phyloP scores from a whole-genome alignment of 2,888 invertebrate genomes.

The Andrena bicolor region DNA sequence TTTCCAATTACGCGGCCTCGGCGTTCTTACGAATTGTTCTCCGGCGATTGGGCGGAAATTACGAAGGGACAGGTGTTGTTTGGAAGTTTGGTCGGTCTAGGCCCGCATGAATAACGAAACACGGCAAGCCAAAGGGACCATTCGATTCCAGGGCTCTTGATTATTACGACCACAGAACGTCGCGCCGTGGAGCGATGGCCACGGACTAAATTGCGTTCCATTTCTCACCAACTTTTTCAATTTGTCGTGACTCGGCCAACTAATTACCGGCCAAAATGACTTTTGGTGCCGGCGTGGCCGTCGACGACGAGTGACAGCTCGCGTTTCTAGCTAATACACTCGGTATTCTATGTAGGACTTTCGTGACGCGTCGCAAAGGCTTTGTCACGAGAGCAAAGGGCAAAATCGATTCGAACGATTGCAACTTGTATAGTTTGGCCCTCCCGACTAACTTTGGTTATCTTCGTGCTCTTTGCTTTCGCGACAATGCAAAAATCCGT shows the following conservation, averaged over 20 bases:
- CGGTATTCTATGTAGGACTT: constrained; percentile 6
- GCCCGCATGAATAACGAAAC: constrained; percentile 33
- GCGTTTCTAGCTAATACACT: constrained; percentile 24
- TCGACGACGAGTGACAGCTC: constrained; percentile 31
- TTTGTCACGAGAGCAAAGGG: not conserved
- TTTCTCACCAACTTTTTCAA: constrained; percentile 83
- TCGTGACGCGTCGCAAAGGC: constrained; percentile 13
- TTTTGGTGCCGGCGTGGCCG: constrained; percentile 70
- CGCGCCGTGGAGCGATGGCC: constrained; percentile 57
- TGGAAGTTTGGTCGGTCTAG: constrained; percentile 52
- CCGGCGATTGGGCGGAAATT: constrained; percentile 38
- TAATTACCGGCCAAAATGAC: constrained; percentile 82
- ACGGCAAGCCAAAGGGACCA: constrained; percentile 59
- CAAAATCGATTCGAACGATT: constrained; percentile 19
- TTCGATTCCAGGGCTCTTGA: constrained; percentile 67
- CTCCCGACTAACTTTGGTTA: too few species aligned
- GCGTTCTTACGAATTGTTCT: constrained; percentile 33
- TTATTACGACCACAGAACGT: constrained; percentile 63
- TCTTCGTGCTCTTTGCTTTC: too few species aligned
- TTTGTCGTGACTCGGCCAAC: constrained; percentile 82
- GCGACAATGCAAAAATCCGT: too few species aligned
- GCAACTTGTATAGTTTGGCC: not conserved
- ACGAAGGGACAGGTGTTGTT: constrained; percentile 40
- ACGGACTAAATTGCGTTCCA: constrained; percentile 81
- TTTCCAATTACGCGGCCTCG: constrained; percentile 22